Conservation (phyloP, 2,797 vertebrate species). For the Sebastes steindachneri region DNA sequence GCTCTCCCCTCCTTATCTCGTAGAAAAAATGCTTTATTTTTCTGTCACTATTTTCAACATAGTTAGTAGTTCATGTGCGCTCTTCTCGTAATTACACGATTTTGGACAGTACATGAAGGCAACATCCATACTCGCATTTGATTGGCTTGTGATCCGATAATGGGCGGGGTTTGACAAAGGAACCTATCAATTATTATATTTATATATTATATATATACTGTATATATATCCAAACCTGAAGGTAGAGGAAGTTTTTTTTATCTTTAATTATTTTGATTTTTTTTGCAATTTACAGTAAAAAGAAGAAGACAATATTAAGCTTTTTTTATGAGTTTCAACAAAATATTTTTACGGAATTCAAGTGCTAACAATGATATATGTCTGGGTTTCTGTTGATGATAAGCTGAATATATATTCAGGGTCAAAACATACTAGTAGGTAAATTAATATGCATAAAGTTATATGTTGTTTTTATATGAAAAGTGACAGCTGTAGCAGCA, state of each 20-base stretch:
- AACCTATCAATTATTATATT: background rate
- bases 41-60: background rate
- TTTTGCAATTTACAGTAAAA: background rate
- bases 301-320: background rate
- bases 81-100: accelerated
- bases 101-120: background rate
- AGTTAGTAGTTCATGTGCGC: background rate
- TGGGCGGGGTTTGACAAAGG: constrained; percentile 13
- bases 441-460: background rate
- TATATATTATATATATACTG: background rate
- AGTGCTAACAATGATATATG: background rate
- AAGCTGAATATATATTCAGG: background rate
- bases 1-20: too few species aligned
- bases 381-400: background rate
- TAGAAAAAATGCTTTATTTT: background rate
- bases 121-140: constrained; percentile 5
- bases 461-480: background rate
- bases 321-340: background rate
- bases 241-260: background rate
- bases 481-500: background rate
- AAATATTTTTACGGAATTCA: background rate
- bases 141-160: constrained; percentile 30
- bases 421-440: background rate
- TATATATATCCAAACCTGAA: background rate
- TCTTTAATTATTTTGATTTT: background rate